A percentile compares a stretch with the other conserved stretches of the same genome.
phyloP scores from a whole-genome alignment of 2,888 invertebrate species.

The Drosophila demipolita region DNA sequence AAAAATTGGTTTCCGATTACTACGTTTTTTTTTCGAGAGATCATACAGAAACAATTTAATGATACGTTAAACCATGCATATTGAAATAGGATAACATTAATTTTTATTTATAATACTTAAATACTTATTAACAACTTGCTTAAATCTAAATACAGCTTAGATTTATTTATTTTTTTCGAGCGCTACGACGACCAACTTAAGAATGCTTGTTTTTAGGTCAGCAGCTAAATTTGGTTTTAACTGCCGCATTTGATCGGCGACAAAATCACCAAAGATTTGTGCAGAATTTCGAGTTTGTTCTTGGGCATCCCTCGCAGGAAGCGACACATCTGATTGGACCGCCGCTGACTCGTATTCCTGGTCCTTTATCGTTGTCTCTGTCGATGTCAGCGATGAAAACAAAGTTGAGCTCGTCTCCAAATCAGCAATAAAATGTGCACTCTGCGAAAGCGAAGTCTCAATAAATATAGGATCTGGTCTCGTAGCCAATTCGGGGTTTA shows the following conservation, averaged over 20 bases:
- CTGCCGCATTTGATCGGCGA: slow-evolving; percentile 44
- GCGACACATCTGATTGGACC: neutral
- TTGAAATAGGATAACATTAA: neutral
- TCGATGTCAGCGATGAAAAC: slow-evolving; percentile 5
- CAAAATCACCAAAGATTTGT: slow-evolving; percentile 51
- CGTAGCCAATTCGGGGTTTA: neutral
- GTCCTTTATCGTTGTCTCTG: slow-evolving; percentile 4
- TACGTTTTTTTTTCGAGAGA: neutral
- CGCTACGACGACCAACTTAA: slow-evolving; percentile 38
- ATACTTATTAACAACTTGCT: neutral
- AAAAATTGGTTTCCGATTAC: neutral
- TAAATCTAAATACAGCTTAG: neutral
- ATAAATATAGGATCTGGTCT: slow-evolving; percentile 10
- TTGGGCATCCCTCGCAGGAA: neutral
- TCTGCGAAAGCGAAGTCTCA: slow-evolving; percentile 2
- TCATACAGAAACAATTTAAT: neutral
- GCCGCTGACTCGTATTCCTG: neutral
- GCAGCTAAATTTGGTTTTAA: slow-evolving; percentile 34
- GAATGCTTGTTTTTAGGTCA: slow-evolving; percentile 36
- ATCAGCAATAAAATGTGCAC: slow-evolving; percentile 24
- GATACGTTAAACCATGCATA: neutral
- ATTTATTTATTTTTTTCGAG: slow-evolving; percentile 30
- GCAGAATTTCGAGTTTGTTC: slow-evolving; percentile 22
- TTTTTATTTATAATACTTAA: neutral
- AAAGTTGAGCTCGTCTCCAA: slow-evolving; percentile 27